These are phyloP conservation scores for Sebastes umbrosus DNA, from an alignment of 2,797 vertebrate species.

Conservation along the genomic window DNA sequence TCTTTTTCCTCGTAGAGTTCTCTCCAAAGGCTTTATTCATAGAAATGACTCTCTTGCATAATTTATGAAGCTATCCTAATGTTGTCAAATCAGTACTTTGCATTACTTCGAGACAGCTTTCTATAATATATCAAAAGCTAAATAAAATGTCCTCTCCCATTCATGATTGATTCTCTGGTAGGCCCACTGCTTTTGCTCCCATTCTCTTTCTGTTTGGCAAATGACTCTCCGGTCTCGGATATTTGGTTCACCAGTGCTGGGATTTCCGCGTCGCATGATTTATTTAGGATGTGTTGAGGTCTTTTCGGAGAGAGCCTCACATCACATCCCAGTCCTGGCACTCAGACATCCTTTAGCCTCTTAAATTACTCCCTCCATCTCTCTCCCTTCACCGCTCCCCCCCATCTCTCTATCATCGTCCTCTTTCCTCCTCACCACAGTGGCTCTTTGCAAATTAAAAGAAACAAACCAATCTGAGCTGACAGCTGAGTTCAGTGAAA, in stretches of 20 bases:
- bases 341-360: conserved; percentile 57
- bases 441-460: conserved; percentile 64
- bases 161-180: conserved; percentile 48
- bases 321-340: conserved; percentile 43
- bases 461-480: conserved; percentile 56
- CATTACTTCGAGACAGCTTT: neutral
- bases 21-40: conserved; percentile 9
- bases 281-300: conserved; percentile 73
- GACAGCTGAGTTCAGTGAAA: conserved; percentile 56
- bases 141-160: neutral
- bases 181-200: conserved; percentile 38
- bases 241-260: conserved; percentile 70
- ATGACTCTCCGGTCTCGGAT: conserved; percentile 40
- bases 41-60: conserved; percentile 1
- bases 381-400: neutral
- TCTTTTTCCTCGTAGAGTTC: neutral
- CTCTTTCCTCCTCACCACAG: conserved; percentile 18
- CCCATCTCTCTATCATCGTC: neutral
- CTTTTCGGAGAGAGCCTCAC: conserved; percentile 55
- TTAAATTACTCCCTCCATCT: conserved; percentile 59
- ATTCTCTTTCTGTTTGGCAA: conserved; percentile 43
- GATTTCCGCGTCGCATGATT: conserved; percentile 73
- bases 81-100: conserved; percentile 1
- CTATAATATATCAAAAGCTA: conserved; percentile 25
- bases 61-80: conserved; percentile 6